Conservation (phyloP, 2,888 invertebrate genomes). For the Amblyjoppa proteus region DNA sequence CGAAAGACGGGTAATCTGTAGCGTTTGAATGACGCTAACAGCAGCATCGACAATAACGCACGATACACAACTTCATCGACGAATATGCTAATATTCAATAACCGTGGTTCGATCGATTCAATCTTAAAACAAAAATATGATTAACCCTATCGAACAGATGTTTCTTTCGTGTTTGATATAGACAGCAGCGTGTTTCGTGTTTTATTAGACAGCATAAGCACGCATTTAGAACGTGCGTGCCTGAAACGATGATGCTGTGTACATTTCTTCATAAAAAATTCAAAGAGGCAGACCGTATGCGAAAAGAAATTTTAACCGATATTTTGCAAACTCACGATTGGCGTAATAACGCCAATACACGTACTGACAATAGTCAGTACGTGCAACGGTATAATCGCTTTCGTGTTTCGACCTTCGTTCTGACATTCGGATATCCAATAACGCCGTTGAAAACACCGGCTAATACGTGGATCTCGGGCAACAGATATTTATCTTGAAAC, state of each 20-base stretch:
- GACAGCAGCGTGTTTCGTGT: neutral
- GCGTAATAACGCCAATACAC: neutral
- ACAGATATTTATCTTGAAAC: constrained; percentile 8
- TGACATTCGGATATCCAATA: neutral
- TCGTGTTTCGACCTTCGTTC: neutral
- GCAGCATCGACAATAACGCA: neutral
- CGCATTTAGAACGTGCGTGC: neutral
- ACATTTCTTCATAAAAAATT: neutral
- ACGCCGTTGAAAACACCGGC: neutral
- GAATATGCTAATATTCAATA: neutral
- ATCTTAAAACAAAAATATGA: neutral
- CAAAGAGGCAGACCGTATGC: neutral
- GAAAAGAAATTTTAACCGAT: neutral
- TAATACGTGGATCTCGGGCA: neutral
- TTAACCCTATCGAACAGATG: neutral
- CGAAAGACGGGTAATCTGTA: no score
- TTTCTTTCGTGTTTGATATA: neutral
- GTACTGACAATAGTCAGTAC: neutral
- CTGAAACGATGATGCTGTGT: neutral
- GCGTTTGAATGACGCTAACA: no score
- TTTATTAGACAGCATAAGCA: neutral
- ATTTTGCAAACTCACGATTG: neutral
- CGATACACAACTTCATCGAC: neutral
- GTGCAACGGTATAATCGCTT: neutral
- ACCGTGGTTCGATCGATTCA: neutral